These are phyloP conservation scores for Heliothis subflexa DNA, from an alignment of 1,140 invertebrate species.

Conservation along the genomic window DNA sequence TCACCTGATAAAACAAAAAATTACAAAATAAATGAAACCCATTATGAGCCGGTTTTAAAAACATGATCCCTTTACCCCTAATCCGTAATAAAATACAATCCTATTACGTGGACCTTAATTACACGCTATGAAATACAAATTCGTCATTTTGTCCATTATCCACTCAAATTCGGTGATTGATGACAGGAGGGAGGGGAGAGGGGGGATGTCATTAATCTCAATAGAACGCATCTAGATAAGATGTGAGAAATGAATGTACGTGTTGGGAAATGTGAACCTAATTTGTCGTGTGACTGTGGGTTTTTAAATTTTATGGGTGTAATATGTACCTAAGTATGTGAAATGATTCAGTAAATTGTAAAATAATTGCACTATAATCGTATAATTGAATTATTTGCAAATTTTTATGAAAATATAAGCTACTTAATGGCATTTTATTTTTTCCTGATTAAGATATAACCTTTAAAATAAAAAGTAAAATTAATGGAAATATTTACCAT, in stretches of 20 bases:
- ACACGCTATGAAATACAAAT: neutral
- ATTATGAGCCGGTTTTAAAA: neutral
- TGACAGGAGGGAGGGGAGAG: neutral
- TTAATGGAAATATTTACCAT: too few relatives aligned
- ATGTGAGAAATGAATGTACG: slow-evolving; percentile 19
- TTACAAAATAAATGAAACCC: too few relatives aligned
- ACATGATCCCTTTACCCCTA: neutral
- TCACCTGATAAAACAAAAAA: too few relatives aligned
- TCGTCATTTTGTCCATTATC: neutral
- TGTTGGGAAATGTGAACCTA: neutral
- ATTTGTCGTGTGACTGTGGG: neutral
- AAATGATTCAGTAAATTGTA: too few relatives aligned
- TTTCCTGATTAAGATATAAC: too few relatives aligned
- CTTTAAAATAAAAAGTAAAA: too few relatives aligned
- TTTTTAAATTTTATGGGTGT: too few relatives aligned
- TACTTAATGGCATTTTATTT: too few relatives aligned
- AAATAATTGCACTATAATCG: too few relatives aligned
- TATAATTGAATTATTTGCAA: too few relatives aligned
- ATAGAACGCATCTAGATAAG: neutral
- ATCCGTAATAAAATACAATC: neutral
- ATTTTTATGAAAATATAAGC: too few relatives aligned
- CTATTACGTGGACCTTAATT: neutral
- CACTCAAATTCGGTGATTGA: slow-evolving; percentile 37
- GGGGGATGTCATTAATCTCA: slow-evolving; percentile 30
- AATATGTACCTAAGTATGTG: too few relatives aligned